A percentile compares a stretch with the other conserved stretches of the same genome.
Evolutionary conservation across 2,888 invertebrate genomes (phyloP).

Genomic region (Netelia fuscicornis): DNA sequence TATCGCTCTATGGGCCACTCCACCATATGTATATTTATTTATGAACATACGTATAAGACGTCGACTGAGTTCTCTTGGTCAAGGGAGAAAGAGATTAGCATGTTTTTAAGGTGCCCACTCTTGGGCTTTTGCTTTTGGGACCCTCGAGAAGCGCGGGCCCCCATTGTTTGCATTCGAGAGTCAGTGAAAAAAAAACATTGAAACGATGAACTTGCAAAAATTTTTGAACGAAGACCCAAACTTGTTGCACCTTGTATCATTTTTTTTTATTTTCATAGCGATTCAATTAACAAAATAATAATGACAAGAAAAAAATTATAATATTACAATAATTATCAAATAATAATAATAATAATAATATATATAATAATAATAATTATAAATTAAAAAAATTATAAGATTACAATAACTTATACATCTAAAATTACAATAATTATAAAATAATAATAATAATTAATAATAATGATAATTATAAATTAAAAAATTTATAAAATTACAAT

Average conservation of each 20-base stretch:
- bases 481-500: no score
- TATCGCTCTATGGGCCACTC: conserved; percentile 39
- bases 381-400: no score
- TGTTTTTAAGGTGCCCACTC: conserved; percentile 54
- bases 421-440: no score
- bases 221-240: conserved; percentile 30
- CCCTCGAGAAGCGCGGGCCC: conserved; percentile 24
- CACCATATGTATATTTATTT: conserved; percentile 29
- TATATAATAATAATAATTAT: no score
- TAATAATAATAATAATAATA: no score
- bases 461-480: no score
- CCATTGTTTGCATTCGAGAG: conserved; percentile 44
- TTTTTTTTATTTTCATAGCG: not conserved
- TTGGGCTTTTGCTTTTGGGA: conserved; percentile 38
- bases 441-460: no score
- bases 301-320: no score
- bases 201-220: conserved; percentile 49
- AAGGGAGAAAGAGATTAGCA: conserved; percentile 49
- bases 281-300: not conserved
- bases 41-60: conserved; percentile 16
- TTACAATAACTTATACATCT: no score
- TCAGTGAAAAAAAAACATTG: not conserved
- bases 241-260: conserved; percentile 10
- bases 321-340: no score
- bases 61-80: conserved; percentile 35